These are phyloP conservation scores for Melanargia galathea DNA, from an alignment of 2,888 invertebrate genomes.

Conservation along the genomic window DNA sequence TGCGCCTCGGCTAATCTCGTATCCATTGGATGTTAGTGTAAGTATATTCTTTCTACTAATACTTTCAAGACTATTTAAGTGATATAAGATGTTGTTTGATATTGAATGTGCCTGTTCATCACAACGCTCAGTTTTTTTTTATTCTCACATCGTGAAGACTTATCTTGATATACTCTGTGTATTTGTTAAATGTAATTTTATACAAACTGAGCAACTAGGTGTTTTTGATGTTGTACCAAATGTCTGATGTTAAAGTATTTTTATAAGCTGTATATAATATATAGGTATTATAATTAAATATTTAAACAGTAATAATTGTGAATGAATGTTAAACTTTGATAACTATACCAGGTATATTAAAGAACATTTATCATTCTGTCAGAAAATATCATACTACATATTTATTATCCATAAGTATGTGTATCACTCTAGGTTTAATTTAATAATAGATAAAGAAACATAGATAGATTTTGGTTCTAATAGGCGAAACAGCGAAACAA, in stretches of 20 bases:
- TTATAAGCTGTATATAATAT: conserved; percentile 60
- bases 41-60: conserved; percentile 45
- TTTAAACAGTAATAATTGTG: conserved; percentile 17
- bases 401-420: too few species aligned
- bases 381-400: not conserved
- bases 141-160: conserved; percentile 39
- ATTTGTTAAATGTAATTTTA: conserved; percentile 48
- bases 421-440: too few species aligned
- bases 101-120: conserved; percentile 50
- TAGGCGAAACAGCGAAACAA: too few species aligned
- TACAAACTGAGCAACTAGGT: conserved; percentile 52
- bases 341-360: not conserved
- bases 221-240: conserved; percentile 76
- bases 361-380: not conserved
- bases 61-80: conserved; percentile 40
- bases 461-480: too few species aligned
- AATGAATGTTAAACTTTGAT: conserved; percentile 15
- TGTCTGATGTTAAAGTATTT: conserved; percentile 70
- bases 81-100: conserved; percentile 37
- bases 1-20: too few species aligned
- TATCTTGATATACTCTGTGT: conserved; percentile 35
- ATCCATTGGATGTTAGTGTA: too few species aligned
- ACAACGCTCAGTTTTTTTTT: conserved; percentile 35
- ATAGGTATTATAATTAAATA: too few species aligned
- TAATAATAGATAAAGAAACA: too few species aligned